Evolutionary conservation across 2,888 invertebrate species (phyloP).

Genomic region (Chironomus tentans): DNA sequence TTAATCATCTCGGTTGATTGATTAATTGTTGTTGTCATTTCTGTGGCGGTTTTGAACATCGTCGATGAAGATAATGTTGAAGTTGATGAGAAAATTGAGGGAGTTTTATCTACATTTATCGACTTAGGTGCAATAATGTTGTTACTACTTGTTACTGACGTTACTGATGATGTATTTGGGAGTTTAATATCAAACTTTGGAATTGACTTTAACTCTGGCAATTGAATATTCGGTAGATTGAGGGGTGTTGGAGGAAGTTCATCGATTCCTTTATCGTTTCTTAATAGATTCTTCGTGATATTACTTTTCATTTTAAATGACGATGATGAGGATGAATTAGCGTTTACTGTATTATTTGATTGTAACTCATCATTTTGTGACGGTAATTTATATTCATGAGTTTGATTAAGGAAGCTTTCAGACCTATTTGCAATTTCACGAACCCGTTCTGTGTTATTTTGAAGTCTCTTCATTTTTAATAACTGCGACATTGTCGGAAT

Average conservation of each 20-base stretch:
- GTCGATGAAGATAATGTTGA: not conserved
- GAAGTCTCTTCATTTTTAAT: constrained; percentile 51
- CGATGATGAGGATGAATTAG: constrained; percentile 32
- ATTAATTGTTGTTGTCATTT: not conserved
- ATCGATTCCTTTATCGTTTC: constrained; percentile 32
- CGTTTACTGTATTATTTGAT: constrained; percentile 23
- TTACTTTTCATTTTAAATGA: constrained; percentile 42
- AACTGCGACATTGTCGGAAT: constrained; percentile 57
- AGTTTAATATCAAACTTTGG: constrained; percentile 39
- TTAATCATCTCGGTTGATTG: not conserved
- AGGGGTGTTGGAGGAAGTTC: constrained; percentile 42
- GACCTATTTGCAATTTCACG: constrained; percentile 46
- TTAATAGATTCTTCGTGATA: constrained; percentile 33
- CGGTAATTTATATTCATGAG: constrained; percentile 32
- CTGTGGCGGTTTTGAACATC: not conserved
- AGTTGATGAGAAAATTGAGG: constrained; percentile 8
- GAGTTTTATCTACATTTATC: not conserved
- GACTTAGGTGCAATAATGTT: not conserved
- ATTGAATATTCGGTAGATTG: constrained; percentile 45
- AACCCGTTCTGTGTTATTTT: constrained; percentile 49
- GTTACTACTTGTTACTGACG: not conserved
- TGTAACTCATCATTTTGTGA: constrained; percentile 25
- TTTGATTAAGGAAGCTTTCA: constrained; percentile 37
- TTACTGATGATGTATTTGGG: constrained; percentile 1
- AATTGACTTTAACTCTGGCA: constrained; percentile 38